These are phyloP conservation scores for Nylanderia fulva DNA, from an alignment of 1,140 invertebrate genomes.

Conservation along the genomic window DNA sequence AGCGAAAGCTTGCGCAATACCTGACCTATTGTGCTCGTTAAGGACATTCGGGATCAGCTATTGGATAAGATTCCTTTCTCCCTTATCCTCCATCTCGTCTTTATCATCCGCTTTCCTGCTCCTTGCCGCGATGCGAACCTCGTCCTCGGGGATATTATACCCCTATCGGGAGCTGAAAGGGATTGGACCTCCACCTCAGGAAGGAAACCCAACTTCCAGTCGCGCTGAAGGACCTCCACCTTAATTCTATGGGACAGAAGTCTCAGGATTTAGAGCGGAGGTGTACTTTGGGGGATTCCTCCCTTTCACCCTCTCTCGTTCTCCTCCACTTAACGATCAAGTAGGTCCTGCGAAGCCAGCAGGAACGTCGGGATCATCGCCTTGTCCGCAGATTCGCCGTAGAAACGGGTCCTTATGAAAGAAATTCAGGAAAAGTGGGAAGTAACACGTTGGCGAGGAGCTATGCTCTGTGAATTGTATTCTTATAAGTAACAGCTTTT, in stretches of 20 bases:
- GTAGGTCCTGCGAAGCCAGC: constrained; percentile 65
- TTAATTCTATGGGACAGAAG: constrained; percentile 68
- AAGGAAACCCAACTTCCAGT: constrained; percentile 59
- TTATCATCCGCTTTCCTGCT: constrained; percentile 57
- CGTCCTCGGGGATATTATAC: constrained; percentile 58
- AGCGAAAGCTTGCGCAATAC: constrained; percentile 76
- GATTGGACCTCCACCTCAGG: constrained; percentile 70
- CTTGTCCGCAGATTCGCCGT: constrained; percentile 23
- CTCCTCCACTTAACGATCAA: constrained; percentile 70
- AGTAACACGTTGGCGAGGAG: constrained; percentile 6
- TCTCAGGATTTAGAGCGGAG: constrained; percentile 74
- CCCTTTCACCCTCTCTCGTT: constrained; percentile 3
- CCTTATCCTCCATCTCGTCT: constrained; percentile 65
- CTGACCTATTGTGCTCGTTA: constrained; percentile 78
- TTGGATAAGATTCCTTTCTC: constrained; percentile 56
- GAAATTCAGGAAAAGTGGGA: constrained; percentile 35
- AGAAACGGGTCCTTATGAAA: not conserved
- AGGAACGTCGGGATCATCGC: constrained; percentile 59
- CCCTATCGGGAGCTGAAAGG: constrained; percentile 65
- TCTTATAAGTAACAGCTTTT: not conserved
- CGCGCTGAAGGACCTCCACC: constrained; percentile 66
- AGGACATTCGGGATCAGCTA: constrained; percentile 72
- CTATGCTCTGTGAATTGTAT: constrained; percentile 3
- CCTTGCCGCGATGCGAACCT: constrained; percentile 33
- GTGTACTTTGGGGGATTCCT: constrained; percentile 75